A percentile compares a stretch with the other conserved stretches of the same genome.
These are phyloP conservation scores for Ia io DNA, from an alignment of 2,113 vertebrate genomes.

Conservation along the genomic window DNA sequence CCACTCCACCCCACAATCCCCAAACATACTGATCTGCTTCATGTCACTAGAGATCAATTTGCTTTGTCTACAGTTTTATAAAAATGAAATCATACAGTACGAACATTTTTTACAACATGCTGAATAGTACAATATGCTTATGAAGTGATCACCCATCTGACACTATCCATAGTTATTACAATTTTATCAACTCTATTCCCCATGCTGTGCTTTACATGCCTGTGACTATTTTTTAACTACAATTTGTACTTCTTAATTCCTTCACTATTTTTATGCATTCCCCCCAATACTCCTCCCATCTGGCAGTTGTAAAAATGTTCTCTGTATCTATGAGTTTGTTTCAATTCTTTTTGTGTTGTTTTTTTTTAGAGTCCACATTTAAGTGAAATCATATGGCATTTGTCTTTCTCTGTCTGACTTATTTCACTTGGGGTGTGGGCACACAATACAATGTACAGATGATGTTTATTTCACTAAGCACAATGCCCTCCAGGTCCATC, in stretches of 20 bases:
- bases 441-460: too few relatives aligned
- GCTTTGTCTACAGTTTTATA: background rate
- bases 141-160: background rate
- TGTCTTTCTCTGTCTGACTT: background rate
- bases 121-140: background rate
- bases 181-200: too few relatives aligned
- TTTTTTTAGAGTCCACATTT: background rate
- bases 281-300: background rate
- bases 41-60: background rate
- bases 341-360: background rate
- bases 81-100: background rate
- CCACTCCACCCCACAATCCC: background rate
- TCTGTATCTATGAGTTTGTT: background rate
- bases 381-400: background rate
- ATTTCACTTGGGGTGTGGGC: background rate
- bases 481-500: too few relatives aligned
- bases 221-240: too few relatives aligned
- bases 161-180: too few relatives aligned
- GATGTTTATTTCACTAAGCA: background rate
- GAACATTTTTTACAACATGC: background rate
- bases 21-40: background rate
- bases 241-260: too few relatives aligned
- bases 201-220: too few relatives aligned
- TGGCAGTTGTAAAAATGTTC: background rate
- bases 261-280: background rate